Conservation (phyloP, 2,888 invertebrate species). For the Dasypogon diadema region DNA sequence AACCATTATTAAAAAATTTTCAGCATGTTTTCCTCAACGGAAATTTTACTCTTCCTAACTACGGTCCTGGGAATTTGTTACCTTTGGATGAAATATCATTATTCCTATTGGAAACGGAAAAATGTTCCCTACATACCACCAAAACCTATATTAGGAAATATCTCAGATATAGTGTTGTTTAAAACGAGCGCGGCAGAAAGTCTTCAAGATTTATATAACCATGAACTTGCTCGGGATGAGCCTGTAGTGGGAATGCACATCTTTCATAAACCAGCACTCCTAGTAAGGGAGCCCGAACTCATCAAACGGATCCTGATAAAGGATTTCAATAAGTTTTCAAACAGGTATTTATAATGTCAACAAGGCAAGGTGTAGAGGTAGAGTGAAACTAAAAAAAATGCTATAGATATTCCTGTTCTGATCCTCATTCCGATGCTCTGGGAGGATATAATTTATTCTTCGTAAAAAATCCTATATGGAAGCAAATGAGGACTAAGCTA, state of each 20-base stretch:
- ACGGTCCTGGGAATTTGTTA: neutral
- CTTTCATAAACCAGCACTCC: conserved; percentile 68
- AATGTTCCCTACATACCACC: conserved; percentile 66
- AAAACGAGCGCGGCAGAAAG: conserved; percentile 63
- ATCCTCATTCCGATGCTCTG: conserved; percentile 65
- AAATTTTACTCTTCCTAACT: conserved; percentile 12
- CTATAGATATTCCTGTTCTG: conserved; percentile 62
- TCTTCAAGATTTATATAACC: conserved; percentile 65
- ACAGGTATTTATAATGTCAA: conserved; percentile 60
- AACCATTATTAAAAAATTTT: too few relatives aligned
- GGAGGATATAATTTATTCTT: conserved; percentile 69
- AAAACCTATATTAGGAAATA: conserved; percentile 68
- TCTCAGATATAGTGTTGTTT: conserved; percentile 62
- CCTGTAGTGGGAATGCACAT: conserved; percentile 67
- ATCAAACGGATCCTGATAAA: conserved; percentile 69
- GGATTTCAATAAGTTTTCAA: conserved; percentile 68
- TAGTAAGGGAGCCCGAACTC: conserved; percentile 69
- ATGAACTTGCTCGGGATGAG: conserved; percentile 60
- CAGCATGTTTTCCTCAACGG: conserved; percentile 15
- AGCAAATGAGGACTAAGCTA: conserved; percentile 67
- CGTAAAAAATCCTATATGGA: conserved; percentile 69
- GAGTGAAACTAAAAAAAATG: neutral
- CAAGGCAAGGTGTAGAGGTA: too few relatives aligned
- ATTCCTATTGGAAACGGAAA: conserved; percentile 63
- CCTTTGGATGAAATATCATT: conserved; percentile 7